Conservation (phyloP, 2,888 invertebrate species). For the Lasiommata megera region DNA sequence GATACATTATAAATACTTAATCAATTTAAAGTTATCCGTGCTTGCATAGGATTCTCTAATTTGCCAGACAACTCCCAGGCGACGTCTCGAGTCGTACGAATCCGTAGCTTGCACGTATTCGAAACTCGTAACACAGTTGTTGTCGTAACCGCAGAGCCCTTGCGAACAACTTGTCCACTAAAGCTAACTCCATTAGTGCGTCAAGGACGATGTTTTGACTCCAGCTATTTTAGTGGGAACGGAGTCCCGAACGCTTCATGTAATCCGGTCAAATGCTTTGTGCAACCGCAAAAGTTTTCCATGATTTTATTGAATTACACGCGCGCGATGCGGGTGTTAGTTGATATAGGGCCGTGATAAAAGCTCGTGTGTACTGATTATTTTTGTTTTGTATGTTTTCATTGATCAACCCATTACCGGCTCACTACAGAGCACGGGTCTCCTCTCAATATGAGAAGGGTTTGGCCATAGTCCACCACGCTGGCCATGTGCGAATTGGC, state of each 20-base stretch:
- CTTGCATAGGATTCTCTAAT: slow-evolving; percentile 24
- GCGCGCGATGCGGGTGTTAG: neutral
- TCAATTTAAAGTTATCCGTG: slow-evolving; percentile 14
- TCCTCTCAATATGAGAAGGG: too few relatives aligned
- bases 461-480: too few relatives aligned
- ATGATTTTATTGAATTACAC: slow-evolving; percentile 49
- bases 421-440: too few relatives aligned
- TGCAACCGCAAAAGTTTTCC: slow-evolving; percentile 42
- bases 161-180: slow-evolving; percentile 53
- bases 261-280: slow-evolving; percentile 57
- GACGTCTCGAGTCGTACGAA: slow-evolving; percentile 23
- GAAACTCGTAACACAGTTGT: slow-evolving; percentile 43
- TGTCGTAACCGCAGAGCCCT: slow-evolving; percentile 45
- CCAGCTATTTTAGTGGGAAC: slow-evolving; percentile 51
- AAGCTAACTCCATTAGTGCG: slow-evolving; percentile 63
- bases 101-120: slow-evolving; percentile 24
- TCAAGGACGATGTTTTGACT: slow-evolving; percentile 58
- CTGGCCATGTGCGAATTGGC: too few relatives aligned
- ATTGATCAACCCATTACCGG: too few relatives aligned
- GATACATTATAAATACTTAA: neutral
- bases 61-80: slow-evolving; percentile 24
- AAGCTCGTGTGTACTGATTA: slow-evolving; percentile 3
- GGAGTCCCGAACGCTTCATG: slow-evolving; percentile 35
- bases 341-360: neutral
- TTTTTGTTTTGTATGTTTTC: neutral